Evolutionary conservation across 2,113 vertebrate genomes (phyloP).

Genomic region (Taxidea taxus): DNA sequence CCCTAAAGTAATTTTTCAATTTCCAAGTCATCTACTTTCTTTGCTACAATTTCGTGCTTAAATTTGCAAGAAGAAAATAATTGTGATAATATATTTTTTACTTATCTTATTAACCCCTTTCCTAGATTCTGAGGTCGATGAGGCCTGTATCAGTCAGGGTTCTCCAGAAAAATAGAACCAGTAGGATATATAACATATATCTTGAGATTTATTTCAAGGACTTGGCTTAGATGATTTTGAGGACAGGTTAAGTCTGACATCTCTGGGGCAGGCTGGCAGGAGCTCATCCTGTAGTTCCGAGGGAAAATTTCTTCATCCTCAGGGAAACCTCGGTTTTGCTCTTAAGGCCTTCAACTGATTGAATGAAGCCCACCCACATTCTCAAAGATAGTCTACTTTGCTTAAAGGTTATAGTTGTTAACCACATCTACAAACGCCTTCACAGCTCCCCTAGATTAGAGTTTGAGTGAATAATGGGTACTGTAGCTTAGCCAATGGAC

Average conservation of each 20-base stretch:
- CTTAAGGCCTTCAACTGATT: not conserved
- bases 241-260: not conserved
- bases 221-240: not conserved
- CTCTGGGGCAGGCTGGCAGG: not conserved
- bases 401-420: not conserved
- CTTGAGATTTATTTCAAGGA: not conserved
- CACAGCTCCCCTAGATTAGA: not conserved
- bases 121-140: not conserved
- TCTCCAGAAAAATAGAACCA: not conserved
- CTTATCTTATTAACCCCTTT: not conserved
- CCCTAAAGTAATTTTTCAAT: not conserved
- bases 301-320: not conserved
- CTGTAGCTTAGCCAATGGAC: not conserved
- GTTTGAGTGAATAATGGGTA: not conserved
- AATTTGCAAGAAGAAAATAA: not conserved
- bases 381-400: conserved; percentile 3
- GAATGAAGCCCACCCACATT: not conserved
- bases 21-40: not conserved
- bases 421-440: not conserved
- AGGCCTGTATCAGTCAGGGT: not conserved
- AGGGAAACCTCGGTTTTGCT: not conserved
- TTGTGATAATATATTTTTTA: not conserved
- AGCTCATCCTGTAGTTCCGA: not conserved
- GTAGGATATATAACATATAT: not conserved
- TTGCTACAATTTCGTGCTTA: not conserved